These are phyloP conservation scores for Lasioglossum pauxillum DNA, from an alignment of 2,888 invertebrate genomes.

Conservation along the genomic window DNA sequence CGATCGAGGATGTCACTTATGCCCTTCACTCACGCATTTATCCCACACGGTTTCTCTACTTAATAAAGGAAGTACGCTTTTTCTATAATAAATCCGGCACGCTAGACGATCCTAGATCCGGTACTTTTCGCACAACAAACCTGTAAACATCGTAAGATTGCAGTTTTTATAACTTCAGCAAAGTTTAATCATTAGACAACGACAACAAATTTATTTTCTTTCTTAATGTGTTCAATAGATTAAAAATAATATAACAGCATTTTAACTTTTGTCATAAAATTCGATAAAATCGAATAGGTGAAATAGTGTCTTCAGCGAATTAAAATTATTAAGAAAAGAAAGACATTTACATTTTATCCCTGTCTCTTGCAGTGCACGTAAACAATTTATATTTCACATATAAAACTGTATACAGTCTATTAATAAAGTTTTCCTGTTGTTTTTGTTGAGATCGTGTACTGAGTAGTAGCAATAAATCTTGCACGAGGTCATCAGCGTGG, in stretches of 20 bases:
- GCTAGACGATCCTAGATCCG: neutral
- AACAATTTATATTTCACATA: neutral
- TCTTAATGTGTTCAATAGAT: too few relatives aligned
- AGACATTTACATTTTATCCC: too few relatives aligned
- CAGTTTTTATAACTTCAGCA: neutral
- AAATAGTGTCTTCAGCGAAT: too few relatives aligned
- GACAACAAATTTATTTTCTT: too few relatives aligned
- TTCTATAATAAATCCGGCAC: neutral
- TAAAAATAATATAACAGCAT: too few relatives aligned
- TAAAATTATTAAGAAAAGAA: too few relatives aligned
- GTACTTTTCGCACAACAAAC: neutral
- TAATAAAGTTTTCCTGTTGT: neutral
- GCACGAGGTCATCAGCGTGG: neutral
- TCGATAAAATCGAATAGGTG: too few relatives aligned
- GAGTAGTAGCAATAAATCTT: neutral
- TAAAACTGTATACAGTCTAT: neutral
- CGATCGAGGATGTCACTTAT: conserved; percentile 8
- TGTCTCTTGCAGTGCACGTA: too few relatives aligned
- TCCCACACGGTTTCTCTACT: neutral
- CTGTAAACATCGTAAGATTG: neutral
- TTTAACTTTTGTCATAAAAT: too few relatives aligned
- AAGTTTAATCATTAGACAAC: too few relatives aligned
- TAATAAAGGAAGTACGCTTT: neutral
- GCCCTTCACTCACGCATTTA: neutral
- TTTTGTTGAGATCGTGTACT: neutral